Evolutionary conservation across 2,113 vertebrate species (phyloP).

Genomic region (Catharus minimus): DNA sequence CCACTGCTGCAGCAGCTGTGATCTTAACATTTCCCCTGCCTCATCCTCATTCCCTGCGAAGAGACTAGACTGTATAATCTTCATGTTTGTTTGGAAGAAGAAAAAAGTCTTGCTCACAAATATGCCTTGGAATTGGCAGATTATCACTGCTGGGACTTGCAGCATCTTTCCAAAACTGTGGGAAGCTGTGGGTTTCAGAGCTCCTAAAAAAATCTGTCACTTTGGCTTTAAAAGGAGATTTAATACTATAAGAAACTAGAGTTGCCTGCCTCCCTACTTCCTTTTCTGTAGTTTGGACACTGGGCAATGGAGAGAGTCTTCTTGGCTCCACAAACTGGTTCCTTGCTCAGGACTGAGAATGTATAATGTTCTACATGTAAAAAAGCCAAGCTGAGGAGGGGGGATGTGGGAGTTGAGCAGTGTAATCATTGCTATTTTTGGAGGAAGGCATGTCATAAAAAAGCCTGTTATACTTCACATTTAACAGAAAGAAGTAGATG

Average conservation of each 20-base stretch:
- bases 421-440: constrained; percentile 12
- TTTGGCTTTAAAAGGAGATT: background rate
- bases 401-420: background rate
- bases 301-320: background rate
- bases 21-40: background rate
- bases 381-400: background rate
- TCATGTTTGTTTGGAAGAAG: background rate
- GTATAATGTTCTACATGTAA: background rate
- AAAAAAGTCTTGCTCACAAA: background rate
- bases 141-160: background rate
- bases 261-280: background rate
- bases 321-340: background rate
- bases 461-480: background rate
- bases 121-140: background rate
- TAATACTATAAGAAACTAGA: background rate
- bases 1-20: background rate
- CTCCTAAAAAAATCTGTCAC: background rate
- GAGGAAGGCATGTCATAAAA: background rate
- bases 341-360: background rate
- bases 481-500: background rate
- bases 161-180: background rate
- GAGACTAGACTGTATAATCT: background rate
- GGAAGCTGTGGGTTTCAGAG: background rate
- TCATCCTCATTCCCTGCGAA: background rate
- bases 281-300: background rate